Evolutionary conservation across 2,888 invertebrate species (phyloP).

Genomic region (Neoitamus cyanurus): DNA sequence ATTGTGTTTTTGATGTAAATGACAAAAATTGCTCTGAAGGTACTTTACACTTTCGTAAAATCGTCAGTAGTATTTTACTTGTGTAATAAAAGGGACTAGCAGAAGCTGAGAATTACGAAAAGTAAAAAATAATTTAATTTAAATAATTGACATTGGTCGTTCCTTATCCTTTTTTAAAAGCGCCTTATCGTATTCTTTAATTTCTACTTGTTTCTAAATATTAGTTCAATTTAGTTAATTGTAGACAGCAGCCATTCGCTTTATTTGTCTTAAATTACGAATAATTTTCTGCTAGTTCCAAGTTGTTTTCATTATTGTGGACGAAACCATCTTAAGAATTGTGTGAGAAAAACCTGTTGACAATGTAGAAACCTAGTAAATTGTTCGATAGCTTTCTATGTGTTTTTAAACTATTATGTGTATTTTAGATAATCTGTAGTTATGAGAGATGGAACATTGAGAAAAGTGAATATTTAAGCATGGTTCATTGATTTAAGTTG

Average conservation of each 20-base stretch:
- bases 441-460: not conserved
- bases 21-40: slow-evolving; percentile 16
- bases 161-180: not conserved
- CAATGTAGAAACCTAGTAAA: not conserved
- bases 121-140: not conserved
- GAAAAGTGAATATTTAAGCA: not conserved
- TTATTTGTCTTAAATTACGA: not conserved
- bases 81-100: slow-evolving; percentile 15
- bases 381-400: slow-evolving; percentile 14
- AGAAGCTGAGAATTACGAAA: not conserved
- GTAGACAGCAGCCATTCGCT: not conserved
- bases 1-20: not conserved
- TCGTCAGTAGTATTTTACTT: not conserved
- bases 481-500: not conserved
- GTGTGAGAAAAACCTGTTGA: not conserved
- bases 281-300: slow-evolving; percentile 28
- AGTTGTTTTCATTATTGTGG: not conserved
- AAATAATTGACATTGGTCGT: not conserved
- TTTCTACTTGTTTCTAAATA: not conserved
- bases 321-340: not conserved
- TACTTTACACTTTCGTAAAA: not conserved
- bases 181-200: not conserved
- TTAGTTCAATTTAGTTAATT: not conserved
- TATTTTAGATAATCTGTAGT: slow-evolving; percentile 1
- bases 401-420: slow-evolving; percentile 9